A percentile compares a stretch with the other conserved stretches of the same genome.
phyloP scores from a whole-genome alignment of 2,113 vertebrate species.

The Orientallactaga bullata region DNA sequence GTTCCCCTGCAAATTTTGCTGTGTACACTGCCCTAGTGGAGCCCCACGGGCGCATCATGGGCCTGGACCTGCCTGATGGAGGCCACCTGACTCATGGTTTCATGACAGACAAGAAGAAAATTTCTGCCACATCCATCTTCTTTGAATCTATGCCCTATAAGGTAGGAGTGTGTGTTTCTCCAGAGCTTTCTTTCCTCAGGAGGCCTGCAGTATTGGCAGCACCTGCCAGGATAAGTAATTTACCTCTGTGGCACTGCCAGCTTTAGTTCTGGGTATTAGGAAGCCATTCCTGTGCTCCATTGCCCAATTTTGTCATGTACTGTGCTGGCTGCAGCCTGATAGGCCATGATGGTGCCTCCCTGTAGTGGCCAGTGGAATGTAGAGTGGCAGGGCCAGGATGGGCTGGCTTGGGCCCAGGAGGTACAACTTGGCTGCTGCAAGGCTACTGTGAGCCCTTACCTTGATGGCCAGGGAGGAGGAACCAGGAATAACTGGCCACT shows the following conservation, averaged over 20 bases:
- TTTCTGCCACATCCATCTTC: constrained; percentile 97
- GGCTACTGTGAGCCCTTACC: background rate
- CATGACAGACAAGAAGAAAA: constrained; percentile 99
- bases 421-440: rapidly evolving
- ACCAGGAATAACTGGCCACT: too few relatives aligned
- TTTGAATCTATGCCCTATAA: constrained; percentile 99
- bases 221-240: background rate
- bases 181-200: background rate
- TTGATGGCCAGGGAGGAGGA: background rate
- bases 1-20: constrained; percentile 97
- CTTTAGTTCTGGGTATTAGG: background rate
- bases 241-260: background rate
- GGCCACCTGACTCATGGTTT: constrained; percentile 98
- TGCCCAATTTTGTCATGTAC: background rate
- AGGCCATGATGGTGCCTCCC: too few relatives aligned
- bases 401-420: background rate
- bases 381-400: constrained; percentile 85
- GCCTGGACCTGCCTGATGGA: constrained; percentile 96
- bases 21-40: constrained; percentile 97
- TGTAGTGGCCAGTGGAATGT: background rate
- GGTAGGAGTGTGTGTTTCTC: constrained; percentile 83
- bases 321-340: background rate
- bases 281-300: background rate
- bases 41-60: constrained; percentile 98
- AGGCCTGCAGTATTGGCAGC: background rate